These are phyloP conservation scores for Pterois miles DNA, from an alignment of 2,797 vertebrate species.

Conservation along the genomic window DNA sequence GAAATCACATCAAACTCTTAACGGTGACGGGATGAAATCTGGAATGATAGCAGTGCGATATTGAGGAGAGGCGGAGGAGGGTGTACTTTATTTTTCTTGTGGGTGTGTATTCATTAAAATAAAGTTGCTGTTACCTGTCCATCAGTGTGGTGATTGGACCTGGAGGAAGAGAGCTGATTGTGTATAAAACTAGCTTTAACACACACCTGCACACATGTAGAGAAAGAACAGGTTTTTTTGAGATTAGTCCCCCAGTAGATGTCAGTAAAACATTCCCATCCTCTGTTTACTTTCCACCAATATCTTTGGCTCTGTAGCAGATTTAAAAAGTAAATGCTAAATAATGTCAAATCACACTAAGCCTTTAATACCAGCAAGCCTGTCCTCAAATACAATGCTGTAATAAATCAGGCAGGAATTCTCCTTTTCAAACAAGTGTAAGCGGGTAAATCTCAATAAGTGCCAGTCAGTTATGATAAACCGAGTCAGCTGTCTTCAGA, in stretches of 20 bases:
- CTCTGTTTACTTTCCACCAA: constrained; percentile 27
- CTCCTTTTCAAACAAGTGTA: constrained; percentile 34
- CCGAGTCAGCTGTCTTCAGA: constrained; percentile 6
- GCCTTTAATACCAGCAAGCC: constrained; percentile 26
- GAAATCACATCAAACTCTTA: constrained; percentile 32
- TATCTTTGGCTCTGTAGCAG: constrained; percentile 13
- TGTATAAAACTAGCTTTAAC: not conserved
- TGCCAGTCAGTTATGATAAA: constrained; percentile 39
- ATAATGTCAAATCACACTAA: constrained; percentile 28
- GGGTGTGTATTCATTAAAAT: constrained; percentile 36
- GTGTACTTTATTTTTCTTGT: not conserved
- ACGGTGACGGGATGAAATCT: constrained; percentile 30
- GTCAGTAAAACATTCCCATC: constrained; percentile 77
- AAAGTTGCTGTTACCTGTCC: constrained; percentile 16
- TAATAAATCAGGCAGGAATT: constrained; percentile 29
- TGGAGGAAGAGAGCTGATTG: not conserved
- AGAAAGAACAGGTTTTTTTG: not conserved
- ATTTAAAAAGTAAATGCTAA: constrained; percentile 22
- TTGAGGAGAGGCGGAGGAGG: not conserved
- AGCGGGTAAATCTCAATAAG: constrained; percentile 27
- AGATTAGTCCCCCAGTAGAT: constrained; percentile 76
- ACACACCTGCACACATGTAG: not conserved
- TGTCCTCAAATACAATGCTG: not conserved
- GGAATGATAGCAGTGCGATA: constrained; percentile 34
- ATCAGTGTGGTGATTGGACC: constrained; percentile 9